Conservation (phyloP, 2,113 vertebrate species). For the Gavia stellata region DNA sequence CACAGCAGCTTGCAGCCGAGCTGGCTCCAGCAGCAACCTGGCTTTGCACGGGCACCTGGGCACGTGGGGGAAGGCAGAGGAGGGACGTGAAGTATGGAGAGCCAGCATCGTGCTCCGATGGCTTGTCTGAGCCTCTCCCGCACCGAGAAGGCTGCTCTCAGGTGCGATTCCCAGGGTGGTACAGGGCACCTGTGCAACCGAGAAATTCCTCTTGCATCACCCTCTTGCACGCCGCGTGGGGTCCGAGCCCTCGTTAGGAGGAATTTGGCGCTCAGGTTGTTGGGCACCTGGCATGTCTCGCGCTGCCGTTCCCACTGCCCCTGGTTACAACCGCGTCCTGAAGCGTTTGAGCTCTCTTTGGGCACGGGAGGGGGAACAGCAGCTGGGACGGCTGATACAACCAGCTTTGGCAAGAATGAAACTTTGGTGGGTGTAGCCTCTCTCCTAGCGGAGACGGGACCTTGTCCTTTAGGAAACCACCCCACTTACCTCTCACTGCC, state of each 20-base stretch:
- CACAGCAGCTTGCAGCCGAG: fast-evolving
- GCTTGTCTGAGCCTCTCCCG: not conserved
- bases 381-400: not conserved
- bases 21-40: not conserved
- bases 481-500: not conserved
- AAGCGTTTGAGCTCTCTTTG: not conserved
- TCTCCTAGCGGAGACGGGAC: not conserved
- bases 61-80: not conserved
- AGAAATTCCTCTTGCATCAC: not conserved
- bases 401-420: not conserved
- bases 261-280: not conserved
- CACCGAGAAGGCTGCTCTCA: not conserved
- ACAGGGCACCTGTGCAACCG: not conserved
- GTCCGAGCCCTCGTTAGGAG: not conserved
- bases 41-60: not conserved
- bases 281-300: fast-evolving
- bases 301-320: fast-evolving
- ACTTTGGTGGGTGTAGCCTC: not conserved
- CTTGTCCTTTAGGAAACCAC: not conserved
- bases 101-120: not conserved
- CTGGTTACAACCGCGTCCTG: not conserved
- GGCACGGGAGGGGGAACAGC: fast-evolving
- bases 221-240: fast-evolving
- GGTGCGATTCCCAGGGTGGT: not conserved
- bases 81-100: not conserved